Base-by-base conservation (phyloP, 35 echinoderm and acorn worm species). In the Apostichopus japonicus region DNA sequence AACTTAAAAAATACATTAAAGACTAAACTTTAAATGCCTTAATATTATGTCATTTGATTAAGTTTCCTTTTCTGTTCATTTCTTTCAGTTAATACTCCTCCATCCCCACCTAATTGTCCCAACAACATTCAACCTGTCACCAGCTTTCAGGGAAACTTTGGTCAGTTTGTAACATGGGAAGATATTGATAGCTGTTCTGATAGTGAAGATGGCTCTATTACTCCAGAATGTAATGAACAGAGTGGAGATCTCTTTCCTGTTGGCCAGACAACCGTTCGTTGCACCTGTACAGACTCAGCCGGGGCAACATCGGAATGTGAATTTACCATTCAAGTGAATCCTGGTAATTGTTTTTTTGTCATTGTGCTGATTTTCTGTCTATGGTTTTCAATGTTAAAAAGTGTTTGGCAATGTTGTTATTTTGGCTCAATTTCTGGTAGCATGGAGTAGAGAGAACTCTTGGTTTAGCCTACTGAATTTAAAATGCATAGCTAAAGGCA, bases 121-220 rank as follows among this genome's bases (percentile, higher is more conserved):
- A 19, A 25, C 27, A 33, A 19, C 4, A n/a, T 73, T 73, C 14
- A n/a, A 17, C 71, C 71, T 73, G 17, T 73, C 4, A n/a, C 71
- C 71, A 73, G 71, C 21, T n/a, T 73, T n/a, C 16, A 73, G 16
- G 71, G 71, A 73, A 73, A 73, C 1, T 5, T 82, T 8, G 79
- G 79, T 19, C 79, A 82, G 79, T 53, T 82, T 82, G 79, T 82
- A 15, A 54, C 24, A 22, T 82, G 33, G 33, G 79, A 82, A 10
- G 27, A 33, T 33, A 82, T 82, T 23, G 33, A 4, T 10, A 54
- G 10, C 24, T 82, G 79, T 23, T 33, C 10, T n/a, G 79, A 82
- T 56, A 23, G 24, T 33, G 79, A 82, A 82, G 79, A 82, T 23
- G 27, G 21, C n/a, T 8, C 23, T 15, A 54, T 82, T 56, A 82